phyloP scores from a whole-genome alignment of 92 coral and sea anemone species.

The Paragorgia papillata region DNA sequence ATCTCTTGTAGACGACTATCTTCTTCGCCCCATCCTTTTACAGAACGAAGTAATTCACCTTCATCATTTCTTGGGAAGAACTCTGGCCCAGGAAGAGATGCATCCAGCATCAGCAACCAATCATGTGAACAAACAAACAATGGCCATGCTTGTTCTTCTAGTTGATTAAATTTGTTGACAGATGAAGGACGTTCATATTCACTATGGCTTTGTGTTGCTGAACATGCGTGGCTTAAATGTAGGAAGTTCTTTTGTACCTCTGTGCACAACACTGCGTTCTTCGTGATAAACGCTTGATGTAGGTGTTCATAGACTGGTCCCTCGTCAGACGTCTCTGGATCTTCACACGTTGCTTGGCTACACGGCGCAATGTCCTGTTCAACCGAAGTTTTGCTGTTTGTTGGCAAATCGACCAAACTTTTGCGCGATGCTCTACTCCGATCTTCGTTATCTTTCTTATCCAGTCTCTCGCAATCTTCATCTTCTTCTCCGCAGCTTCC shows the following conservation, averaged over 20 bases:
- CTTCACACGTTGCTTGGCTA: neutral
- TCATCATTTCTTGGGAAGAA: constrained; percentile 76
- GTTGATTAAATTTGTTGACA: constrained; percentile 66
- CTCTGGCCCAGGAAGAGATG: constrained; percentile 76
- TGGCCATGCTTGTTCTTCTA: constrained; percentile 85
- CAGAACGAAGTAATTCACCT: constrained; percentile 71
- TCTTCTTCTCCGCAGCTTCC: neutral
- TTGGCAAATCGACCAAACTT: constrained; percentile 19
- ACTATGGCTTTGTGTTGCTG: constrained; percentile 54
- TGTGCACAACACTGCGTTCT: constrained; percentile 88
- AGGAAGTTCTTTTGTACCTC: constrained; percentile 89
- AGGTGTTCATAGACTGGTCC: constrained; percentile 68
- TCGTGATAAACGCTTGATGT: constrained; percentile 92
- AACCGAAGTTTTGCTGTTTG: constrained; percentile 1
- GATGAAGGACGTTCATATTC: constrained; percentile 58
- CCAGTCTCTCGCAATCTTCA: no score
- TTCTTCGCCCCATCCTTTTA: constrained; percentile 95
- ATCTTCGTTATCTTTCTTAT: no score
- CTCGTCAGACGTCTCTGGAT: neutral
- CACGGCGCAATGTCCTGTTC: constrained; percentile 5
- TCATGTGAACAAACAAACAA: constrained; percentile 80
- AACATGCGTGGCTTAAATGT: constrained; percentile 84
- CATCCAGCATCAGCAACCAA: constrained; percentile 87
- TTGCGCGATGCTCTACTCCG: neutral
- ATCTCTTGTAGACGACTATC: constrained; percentile 71